Percentiles rank a stretch among this genome's conserved stretches.
Evolutionary conservation across 2,888 invertebrate species (phyloP).

Genomic region (Chymomyza fuscimana): DNA sequence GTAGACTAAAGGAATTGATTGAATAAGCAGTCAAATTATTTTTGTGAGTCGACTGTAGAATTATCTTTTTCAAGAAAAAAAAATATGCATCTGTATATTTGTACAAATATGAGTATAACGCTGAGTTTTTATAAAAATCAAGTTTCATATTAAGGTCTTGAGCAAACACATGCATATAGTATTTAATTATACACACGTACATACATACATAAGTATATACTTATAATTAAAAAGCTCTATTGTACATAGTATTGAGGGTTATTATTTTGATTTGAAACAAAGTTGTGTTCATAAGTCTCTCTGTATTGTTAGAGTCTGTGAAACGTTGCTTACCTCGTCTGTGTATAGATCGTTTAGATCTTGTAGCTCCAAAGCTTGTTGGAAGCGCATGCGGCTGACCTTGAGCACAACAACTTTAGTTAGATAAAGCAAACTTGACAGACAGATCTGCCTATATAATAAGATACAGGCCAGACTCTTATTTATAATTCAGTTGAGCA

Average conservation of each 20-base stretch:
- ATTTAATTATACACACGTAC: neutral
- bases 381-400: slow-evolving; percentile 50
- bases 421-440: slow-evolving; percentile 33
- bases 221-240: neutral
- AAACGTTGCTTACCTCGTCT: neutral
- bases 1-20: no score
- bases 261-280: slow-evolving; percentile 16
- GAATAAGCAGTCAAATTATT: no score
- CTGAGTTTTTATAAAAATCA: no score
- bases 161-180: neutral
- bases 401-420: slow-evolving; percentile 53
- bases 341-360: neutral
- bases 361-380: slow-evolving; percentile 3
- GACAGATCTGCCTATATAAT: slow-evolving; percentile 37
- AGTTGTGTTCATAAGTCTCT: neutral
- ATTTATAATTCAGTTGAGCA: neutral
- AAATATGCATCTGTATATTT: no score
- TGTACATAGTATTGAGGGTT: neutral
- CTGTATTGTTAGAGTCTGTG: neutral
- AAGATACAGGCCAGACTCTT: neutral
- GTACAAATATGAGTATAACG: no score
- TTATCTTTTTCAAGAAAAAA: no score
- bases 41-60: no score
- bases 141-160: no score
- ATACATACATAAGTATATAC: neutral